Conservation (phyloP, 2,113 vertebrate species). For the Epinephelus moara region DNA sequence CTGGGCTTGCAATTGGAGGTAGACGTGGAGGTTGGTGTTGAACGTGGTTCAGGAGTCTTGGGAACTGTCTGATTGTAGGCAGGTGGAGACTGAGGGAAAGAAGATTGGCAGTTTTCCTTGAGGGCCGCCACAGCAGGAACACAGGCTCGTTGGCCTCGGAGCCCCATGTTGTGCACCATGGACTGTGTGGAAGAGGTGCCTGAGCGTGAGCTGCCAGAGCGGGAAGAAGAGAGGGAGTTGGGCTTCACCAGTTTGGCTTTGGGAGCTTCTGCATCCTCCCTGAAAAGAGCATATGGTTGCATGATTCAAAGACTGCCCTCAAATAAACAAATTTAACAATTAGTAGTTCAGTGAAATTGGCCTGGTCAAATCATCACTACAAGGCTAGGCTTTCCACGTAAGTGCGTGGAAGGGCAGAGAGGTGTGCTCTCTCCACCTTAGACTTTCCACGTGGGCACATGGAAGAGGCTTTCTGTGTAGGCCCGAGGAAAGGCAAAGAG, state of each 20-base stretch:
- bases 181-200: constrained; percentile 93
- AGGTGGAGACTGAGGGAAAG: constrained; percentile 74
- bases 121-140: constrained; percentile 65
- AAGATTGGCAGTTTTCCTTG: constrained; percentile 71
- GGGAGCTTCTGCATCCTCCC: constrained; percentile 94
- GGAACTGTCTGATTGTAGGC: constrained; percentile 63
- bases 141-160: constrained; percentile 77
- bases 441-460: too few relatives aligned
- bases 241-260: constrained; percentile 93
- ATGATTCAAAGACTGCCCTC: background rate
- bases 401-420: too few relatives aligned
- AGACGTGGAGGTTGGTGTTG: constrained; percentile 33
- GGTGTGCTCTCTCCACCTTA: too few relatives aligned
- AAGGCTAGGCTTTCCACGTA: too few relatives aligned
- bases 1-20: constrained; percentile 65
- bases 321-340: background rate
- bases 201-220: constrained; percentile 91
- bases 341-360: background rate
- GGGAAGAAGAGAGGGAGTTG: constrained; percentile 90
- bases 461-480: too few relatives aligned
- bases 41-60: constrained; percentile 74
- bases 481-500: too few relatives aligned
- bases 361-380: too few relatives aligned
- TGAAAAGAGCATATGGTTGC: constrained; percentile 66
- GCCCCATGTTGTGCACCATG: constrained; percentile 88